Evolutionary conservation across 2,113 vertebrate genomes (phyloP), one percentile per base, ranked within the genome.

Genomic region (Dicrurus megarhynchus): DNA sequence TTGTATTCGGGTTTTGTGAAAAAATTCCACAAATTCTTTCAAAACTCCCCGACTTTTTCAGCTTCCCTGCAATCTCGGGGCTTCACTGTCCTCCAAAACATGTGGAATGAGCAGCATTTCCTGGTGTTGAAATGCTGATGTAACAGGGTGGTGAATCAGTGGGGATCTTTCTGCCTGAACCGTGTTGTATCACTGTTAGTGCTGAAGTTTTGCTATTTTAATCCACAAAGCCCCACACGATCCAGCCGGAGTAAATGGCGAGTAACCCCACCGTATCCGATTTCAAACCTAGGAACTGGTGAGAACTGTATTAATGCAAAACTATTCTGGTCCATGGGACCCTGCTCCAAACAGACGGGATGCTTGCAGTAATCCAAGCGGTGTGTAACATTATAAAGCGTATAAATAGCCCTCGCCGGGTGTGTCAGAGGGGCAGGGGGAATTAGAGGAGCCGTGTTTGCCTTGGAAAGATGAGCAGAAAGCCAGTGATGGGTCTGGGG

Each of bases 51-150:
- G 39, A 86, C 85, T 90, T 86, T 90, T 88, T 71, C 77, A 52
- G 90, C 49, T 47, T 85, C 21, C 14, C 55, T 77, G 67, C 21
- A 46, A 20, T 50, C 50, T 73, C 1, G 0, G 57, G 67, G 59
- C 71, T 77, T 69, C 39, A 11, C 24, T 3, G 0, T 14, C 63
- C 79, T 80, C 53, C 63, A 61, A 77, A 83, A 80, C 32, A 2
- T 1, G 67, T 61, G 87, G 94, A 84, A 96, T 85, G 89, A 91
- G 81, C 75, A 93, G 82, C 76, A 90, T 92, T 96, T 93, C 93
- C 83, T 82, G 44, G 22, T 80, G 71, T 71, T 4, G 10, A 70
- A 88, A 77, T 1, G 39, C 85, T 94, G 93, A 91, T 21, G 32
- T 70, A 85, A 84, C 52, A 44, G 71, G 68, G 39, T 33, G 83